Evolutionary conservation across 2,888 invertebrate species (phyloP), one percentile per base, ranked within the genome.

Genomic region (Steinernema hermaphroditum): DNA sequence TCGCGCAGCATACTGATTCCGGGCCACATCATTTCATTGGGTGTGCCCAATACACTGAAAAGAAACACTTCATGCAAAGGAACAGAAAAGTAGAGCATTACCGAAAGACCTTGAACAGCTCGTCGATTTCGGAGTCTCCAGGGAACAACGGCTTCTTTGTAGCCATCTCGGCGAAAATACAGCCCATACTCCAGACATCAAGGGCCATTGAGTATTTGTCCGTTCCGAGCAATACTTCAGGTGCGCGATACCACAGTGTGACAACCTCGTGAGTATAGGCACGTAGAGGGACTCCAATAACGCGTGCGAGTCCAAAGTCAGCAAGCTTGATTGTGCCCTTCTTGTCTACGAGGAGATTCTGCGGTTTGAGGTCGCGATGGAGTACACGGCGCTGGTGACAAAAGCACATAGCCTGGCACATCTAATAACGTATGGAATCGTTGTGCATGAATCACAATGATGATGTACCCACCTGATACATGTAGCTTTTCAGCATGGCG

Each of bases 111-210:
- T 94, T 91, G 89, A 96, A 98, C 71, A 98, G 89, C 88, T 98
- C 97, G 89, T 98, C 97, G 84, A 96, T 96, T 90, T 98, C 98
- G 71, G 96, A 96, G 89, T 98, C 97, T 41, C 97, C 97, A 69
- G 96, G 94, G 89, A 98, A 97, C 71, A 97, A 89, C 19, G 96
- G 84, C 71, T 79, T 81, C 72, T 82, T 82, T 43, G 86, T 86
- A 87, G 92, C 93, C 86, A 98, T 94, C 90, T 98, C 97, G 0
- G 95, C 93, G 89, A 97, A 96, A 82, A 98, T 98, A 87, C 96
- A 97, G 1, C 84, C 85, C 37, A 85, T 81, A 1, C 94, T 94
- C 97, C 97, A 98, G 80, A 97, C 91, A 88, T 98, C 98, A 70
- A 98, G 93, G 0, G 96, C 94, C 84, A 94, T 95, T 0, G 96